Evolutionary conservation across 2,113 vertebrate species (phyloP).

Genomic region (Scartelaos histophorus): DNA sequence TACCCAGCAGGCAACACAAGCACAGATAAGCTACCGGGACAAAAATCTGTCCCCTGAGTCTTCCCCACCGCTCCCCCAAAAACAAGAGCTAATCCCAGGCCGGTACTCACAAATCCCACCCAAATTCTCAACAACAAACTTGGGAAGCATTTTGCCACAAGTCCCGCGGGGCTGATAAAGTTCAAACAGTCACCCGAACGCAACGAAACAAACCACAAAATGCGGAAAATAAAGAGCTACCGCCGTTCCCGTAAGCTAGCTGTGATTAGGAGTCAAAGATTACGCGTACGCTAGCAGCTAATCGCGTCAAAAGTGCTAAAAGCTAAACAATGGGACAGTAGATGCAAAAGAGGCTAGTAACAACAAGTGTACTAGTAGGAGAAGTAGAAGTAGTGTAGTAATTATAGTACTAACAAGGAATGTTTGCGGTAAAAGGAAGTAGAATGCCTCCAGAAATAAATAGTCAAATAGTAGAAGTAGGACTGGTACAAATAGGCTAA

Average conservation of each 20-base stretch:
- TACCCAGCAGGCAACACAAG: not conserved
- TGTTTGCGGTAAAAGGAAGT: too few relatives aligned
- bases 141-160: constrained; percentile 67
- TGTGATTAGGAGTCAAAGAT: constrained; percentile 92
- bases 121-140: constrained; percentile 35
- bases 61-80: constrained; percentile 18
- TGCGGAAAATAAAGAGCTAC: constrained; percentile 23
- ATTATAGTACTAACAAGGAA: too few relatives aligned
- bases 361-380: too few relatives aligned
- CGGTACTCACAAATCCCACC: constrained; percentile 28
- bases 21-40: constrained; percentile 25
- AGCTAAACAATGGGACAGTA: constrained; percentile 73
- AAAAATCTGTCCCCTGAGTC: constrained; percentile 52
- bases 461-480: too few relatives aligned
- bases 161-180: constrained; percentile 79
- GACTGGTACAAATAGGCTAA: too few relatives aligned
- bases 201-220: constrained; percentile 22
- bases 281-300: constrained; percentile 83
- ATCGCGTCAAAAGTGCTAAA: constrained; percentile 65
- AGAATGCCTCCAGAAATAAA: too few relatives aligned
- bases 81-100: constrained; percentile 36
- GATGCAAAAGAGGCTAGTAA: too few relatives aligned
- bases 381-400: too few relatives aligned
- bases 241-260: constrained; percentile 34
- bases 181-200: constrained; percentile 78